Base-by-base conservation (phyloP, 2,888 invertebrate genomes). In the Drosophila robusta region DNA sequence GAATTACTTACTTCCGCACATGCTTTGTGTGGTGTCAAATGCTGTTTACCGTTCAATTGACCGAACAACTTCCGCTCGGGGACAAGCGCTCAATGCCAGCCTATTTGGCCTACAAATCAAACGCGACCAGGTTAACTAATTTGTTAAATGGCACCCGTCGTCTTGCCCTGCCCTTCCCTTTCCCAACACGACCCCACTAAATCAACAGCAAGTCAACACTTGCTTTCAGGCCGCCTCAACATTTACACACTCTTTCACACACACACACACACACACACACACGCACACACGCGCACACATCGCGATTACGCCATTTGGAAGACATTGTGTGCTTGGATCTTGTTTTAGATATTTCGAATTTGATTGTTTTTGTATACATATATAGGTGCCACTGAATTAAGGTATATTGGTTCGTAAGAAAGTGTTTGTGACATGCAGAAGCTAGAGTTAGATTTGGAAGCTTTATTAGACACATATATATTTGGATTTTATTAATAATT, bases 41-140 rank as follows among this genome's bases (percentile, higher is more conserved):
- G 78, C 70, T 56, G 34, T 69, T 69, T 60, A 68, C 68, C 69
- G 69, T 58, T 70, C 70, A 70, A 71, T 51, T 71, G 70, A 41
- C 55, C 56, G 66, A 14, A 51, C 49, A 46, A 85, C 85, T 82
- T 82, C 82, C 82, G 82, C 69, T 70, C 62, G 58, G 44, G 49
- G n/a, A n/a, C 60, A 52, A 18, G 41, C 45, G 50, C 64, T 72
- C 82, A 80, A 82, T 80, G 80, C 63, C 80, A 76, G 69, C 57
- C 77, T 77, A 75, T 68, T 58, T 66, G 69, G 58, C 65, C 52
- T 54, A 64, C 76, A 76, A 82, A 85, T 85, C 69, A 38, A 82
- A 85, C 54, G 76, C 82, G 76, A 70, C 47, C 84, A 57, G 78
- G 61, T 87, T 81, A 87, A 84, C 56, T 68, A 81, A 81, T 83